Conservation (phyloP, 1,140 invertebrate genomes). For the Dendroctonus valens region DNA sequence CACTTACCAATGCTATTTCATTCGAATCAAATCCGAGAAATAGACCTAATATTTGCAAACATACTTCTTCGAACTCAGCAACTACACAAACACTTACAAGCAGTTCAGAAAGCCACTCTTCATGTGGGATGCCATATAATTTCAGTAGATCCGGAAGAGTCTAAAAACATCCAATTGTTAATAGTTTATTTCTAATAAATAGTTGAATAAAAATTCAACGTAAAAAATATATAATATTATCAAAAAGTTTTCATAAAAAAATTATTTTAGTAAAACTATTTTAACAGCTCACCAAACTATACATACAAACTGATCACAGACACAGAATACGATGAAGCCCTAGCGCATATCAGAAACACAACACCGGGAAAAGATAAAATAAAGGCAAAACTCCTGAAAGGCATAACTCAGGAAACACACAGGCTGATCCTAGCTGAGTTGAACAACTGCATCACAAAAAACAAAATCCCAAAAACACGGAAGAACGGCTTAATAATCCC, state of each 20-base stretch:
- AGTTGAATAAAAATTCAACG: too few species aligned
- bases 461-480: too few species aligned
- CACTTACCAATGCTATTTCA: conserved; percentile 1
- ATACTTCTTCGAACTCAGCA: neutral
- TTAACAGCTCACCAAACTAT: neutral
- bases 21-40: neutral
- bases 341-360: too few species aligned
- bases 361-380: too few species aligned
- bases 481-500: too few species aligned
- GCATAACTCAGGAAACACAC: too few species aligned
- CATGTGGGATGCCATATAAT: conserved; percentile 4
- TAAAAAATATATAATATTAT: too few species aligned
- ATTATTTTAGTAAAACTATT: neutral
- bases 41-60: neutral
- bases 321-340: neutral
- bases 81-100: neutral
- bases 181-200: neutral
- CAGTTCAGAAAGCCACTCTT: neutral
- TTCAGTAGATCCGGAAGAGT: neutral
- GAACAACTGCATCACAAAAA: too few species aligned
- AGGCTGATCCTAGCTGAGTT: too few species aligned
- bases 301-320: too few species aligned
- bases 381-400: too few species aligned
- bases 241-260: too few species aligned
- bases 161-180: neutral